Conservation (phyloP, 2,113 vertebrate genomes). For the Pachypanchax playfairii region DNA sequence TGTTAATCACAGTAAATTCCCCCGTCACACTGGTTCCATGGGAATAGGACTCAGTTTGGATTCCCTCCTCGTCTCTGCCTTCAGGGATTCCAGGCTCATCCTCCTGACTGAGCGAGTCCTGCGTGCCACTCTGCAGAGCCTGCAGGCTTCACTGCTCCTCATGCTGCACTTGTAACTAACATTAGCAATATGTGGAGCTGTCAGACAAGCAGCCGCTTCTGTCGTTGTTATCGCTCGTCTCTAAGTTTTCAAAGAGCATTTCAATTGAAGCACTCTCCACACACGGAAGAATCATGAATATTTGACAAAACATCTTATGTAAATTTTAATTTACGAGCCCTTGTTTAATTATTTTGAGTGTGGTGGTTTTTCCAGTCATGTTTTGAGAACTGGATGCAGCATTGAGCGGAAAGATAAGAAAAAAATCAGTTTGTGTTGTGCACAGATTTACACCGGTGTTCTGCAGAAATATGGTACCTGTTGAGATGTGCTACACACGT, state of each 20-base stretch:
- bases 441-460: too few species aligned
- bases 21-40: neutral
- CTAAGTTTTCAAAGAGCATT: neutral
- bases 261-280: neutral
- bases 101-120: conserved; percentile 19
- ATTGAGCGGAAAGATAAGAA: too few species aligned
- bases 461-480: too few species aligned
- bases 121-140: conserved; percentile 27
- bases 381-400: too few species aligned
- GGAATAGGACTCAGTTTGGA: neutral
- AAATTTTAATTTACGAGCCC: too few species aligned
- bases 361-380: too few species aligned
- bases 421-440: too few species aligned
- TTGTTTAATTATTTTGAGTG: too few species aligned
- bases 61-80: neutral
- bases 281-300: too few species aligned
- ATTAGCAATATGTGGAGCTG: neutral
- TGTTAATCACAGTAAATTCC: too few species aligned
- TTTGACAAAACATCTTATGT: too few species aligned
- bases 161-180: conserved; percentile 5
- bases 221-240: neutral
- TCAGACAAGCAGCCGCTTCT: neutral
- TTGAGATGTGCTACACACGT: too few species aligned
- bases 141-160: conserved; percentile 17
- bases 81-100: conserved; percentile 8